Percentiles rank a stretch among this genome's conserved stretches.
phyloP scores from a whole-genome alignment of 2,113 vertebrate genomes.

The Ovibos moschatus region DNA sequence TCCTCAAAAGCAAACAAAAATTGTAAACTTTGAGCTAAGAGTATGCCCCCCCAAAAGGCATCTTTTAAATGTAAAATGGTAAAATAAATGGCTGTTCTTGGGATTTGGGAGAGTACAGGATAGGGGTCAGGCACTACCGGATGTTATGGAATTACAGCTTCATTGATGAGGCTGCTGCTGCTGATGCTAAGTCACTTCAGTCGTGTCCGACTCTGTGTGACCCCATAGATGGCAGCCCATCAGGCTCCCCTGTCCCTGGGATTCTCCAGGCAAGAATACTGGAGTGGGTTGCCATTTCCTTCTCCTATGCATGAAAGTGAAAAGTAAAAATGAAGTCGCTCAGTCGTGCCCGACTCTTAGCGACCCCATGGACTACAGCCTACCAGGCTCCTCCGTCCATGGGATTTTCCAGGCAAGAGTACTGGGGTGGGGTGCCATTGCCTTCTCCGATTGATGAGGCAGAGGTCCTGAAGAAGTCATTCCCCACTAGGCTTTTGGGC shows the following conservation, averaged over 20 bases:
- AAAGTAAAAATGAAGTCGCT: too few relatives aligned
- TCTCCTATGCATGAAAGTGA: too few relatives aligned
- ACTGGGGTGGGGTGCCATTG: too few relatives aligned
- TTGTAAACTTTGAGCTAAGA: not conserved
- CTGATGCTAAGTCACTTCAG: too few relatives aligned
- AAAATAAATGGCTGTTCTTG: not conserved
- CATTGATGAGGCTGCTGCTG: not conserved
- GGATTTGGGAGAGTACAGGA: not conserved
- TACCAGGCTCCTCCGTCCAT: too few relatives aligned
- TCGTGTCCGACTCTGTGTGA: rapidly evolving
- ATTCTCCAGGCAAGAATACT: too few relatives aligned
- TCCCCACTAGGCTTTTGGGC: not conserved
- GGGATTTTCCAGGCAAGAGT: too few relatives aligned
- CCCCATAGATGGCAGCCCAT: too few relatives aligned
- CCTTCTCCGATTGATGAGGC: not conserved
- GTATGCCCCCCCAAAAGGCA: not conserved
- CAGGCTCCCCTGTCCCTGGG: too few relatives aligned
- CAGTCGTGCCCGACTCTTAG: too few relatives aligned
- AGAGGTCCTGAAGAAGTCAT: not conserved
- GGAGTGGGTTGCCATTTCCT: too few relatives aligned
- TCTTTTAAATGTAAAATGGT: not conserved
- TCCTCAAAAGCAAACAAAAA: not conserved
- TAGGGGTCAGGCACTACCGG: not conserved
- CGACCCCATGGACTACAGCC: too few relatives aligned
- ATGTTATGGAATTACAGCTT: not conserved